Evolutionary conservation across 37 sponge, comb jelly and placozoan genomes (phyloP).

Genomic region (Halisarca cf. caerulea): DNA sequence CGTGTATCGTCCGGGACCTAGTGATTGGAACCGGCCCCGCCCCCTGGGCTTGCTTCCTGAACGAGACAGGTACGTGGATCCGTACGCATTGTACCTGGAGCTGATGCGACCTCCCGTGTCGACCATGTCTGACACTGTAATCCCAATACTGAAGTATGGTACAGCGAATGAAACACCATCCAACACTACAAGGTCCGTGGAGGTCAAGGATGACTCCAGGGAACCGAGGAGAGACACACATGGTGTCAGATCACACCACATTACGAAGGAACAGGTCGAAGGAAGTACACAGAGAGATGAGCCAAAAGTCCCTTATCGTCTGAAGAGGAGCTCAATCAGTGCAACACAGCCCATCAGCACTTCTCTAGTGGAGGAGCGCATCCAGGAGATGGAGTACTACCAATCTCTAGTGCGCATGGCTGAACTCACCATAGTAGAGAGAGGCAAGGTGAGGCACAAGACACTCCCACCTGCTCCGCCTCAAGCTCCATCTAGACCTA

Average conservation of each 20-base stretch:
- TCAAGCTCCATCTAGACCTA: no score
- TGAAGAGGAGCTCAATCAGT: no score
- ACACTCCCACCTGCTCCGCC: background rate
- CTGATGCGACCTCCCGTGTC: background rate
- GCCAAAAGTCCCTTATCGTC: no score
- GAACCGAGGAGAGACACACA: no score
- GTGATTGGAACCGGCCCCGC: slow-evolving; percentile 30
- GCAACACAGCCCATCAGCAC: no score
- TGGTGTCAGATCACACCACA: no score
- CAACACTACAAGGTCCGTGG: background rate
- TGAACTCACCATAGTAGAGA: background rate
- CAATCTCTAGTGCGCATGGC: slow-evolving; percentile 1
- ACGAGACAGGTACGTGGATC: slow-evolving; percentile 18
- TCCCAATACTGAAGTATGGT: no score
- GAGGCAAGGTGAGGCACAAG: background rate
- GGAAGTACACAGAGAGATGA: no score
- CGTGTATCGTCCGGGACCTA: slow-evolving; percentile 27
- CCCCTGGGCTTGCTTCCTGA: slow-evolving; percentile 62
- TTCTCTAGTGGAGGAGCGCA: background rate
- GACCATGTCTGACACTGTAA: no score
- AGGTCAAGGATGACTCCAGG: background rate
- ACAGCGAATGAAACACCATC: background rate
- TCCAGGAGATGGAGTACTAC: background rate
- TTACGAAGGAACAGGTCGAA: no score
- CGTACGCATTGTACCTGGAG: slow-evolving; percentile 14